Percentiles rank a stretch among this genome's conserved stretches.
Evolutionary conservation across 1,140 invertebrate species (phyloP).

Genomic region (Cephus cinctus): DNA sequence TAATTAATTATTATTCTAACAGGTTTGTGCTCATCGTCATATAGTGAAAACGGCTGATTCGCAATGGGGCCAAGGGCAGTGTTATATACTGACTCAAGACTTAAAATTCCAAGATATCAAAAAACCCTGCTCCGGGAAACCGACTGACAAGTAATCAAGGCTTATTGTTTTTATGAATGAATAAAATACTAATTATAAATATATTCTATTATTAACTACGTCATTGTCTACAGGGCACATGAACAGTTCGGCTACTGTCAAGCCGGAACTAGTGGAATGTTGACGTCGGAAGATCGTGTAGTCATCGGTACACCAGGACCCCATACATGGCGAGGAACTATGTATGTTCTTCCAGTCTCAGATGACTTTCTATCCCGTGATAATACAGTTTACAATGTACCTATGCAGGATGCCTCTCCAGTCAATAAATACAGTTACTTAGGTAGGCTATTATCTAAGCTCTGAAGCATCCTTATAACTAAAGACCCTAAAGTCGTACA

Average conservation of each 20-base stretch:
- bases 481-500: too few relatives aligned
- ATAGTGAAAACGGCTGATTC: constrained; percentile 69
- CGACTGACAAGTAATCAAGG: constrained; percentile 64
- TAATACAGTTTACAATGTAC: constrained; percentile 76
- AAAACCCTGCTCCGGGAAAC: constrained; percentile 79
- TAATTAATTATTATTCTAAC: constrained; percentile 18
- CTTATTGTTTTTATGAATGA: constrained; percentile 8
- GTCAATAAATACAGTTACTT: constrained; percentile 90
- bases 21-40: constrained; percentile 92
- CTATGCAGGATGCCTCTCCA: constrained; percentile 64
- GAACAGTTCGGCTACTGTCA: constrained; percentile 91
- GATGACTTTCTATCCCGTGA: constrained; percentile 76
- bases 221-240: constrained; percentile 71
- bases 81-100: constrained; percentile 78
- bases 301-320: constrained; percentile 85
- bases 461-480: too few relatives aligned
- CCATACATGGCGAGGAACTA: constrained; percentile 84
- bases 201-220: constrained; percentile 13
- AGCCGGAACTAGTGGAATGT: constrained; percentile 82
- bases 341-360: constrained; percentile 76
- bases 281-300: constrained; percentile 77
- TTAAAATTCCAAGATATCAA: constrained; percentile 70
- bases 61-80: constrained; percentile 84
- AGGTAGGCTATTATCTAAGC: too few relatives aligned
- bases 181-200: not conserved